Base-by-base conservation (phyloP, 1,140 invertebrate species). In the Chelonus insularis region DNA sequence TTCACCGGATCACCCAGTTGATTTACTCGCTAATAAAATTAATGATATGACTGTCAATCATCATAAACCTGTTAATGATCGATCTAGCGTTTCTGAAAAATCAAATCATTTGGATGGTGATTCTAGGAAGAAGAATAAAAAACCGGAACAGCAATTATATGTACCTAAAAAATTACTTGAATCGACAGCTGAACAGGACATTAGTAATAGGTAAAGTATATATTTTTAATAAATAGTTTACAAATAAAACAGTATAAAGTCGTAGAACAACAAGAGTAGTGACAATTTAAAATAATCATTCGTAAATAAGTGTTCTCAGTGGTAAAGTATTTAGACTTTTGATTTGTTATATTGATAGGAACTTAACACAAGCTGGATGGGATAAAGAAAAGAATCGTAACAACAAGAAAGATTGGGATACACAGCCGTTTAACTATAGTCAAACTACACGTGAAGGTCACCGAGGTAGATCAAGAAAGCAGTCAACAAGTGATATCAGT, bases 81-180 rank as follows among this genome's bases (percentile, higher is more conserved):
- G 68, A 43, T 65, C 65, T 43, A 66, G 62, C n/a, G n/a, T n/a
- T n/a, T n/a, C n/a, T 56, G 67, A 71, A 43, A 75, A 72, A 59
- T 73, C 66, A 8, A 74, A 70, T 68, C 71, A 73, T 48, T 51
- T 36, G 9, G 66, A 69, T 64, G 64, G 66, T 48, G 78, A 78
- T 70, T 68, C 77, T 12, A 72, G 71, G 23, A 82, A 66, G 60
- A 82, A 76, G 64, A 73, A 60, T 56, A 85, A 83, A 70, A 86
- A 86, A 71, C 85, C 85, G 34, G 85, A 86, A 65, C 80, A 84
- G 66, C 72, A 72, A 36, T 70, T 84, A 23, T 86, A 86, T 67
- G 77, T 86, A 63, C 83, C 84, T 16, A 83, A 83, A 71, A 79
- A 81, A 67, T 72, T 83, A 34, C 82, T 83, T 62, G 82, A 84